These are phyloP conservation scores for Zingel zingel DNA, from an alignment of 2,113 vertebrate genomes.

Conservation along the genomic window DNA sequence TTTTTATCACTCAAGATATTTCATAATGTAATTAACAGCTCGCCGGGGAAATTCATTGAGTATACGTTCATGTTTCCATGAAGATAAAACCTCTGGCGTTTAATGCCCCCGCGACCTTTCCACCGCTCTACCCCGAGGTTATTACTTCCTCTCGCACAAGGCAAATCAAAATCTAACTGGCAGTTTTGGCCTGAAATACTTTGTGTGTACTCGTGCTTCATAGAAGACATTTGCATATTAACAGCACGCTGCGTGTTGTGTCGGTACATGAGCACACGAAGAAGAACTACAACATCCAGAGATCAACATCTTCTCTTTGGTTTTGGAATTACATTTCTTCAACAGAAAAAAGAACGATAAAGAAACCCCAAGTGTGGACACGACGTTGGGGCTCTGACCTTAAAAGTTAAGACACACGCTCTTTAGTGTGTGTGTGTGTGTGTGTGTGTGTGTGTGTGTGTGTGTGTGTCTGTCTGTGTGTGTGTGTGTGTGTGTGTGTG, in stretches of 20 bases:
- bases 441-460: neutral
- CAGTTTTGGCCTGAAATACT: no score
- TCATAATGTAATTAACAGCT: constrained; percentile 27
- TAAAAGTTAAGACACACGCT: constrained; percentile 26
- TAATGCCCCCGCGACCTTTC: constrained; percentile 46
- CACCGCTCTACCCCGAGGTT: constrained; percentile 1
- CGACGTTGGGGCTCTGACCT: neutral
- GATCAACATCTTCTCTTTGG: neutral
- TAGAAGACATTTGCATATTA: neutral
- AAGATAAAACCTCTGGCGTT: constrained; percentile 18
- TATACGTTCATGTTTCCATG: constrained; percentile 7
- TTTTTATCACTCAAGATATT: constrained; percentile 2
- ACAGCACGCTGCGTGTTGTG: neutral
- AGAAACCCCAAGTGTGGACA: neutral
- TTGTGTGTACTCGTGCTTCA: neutral
- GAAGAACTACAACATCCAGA: neutral
- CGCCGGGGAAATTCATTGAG: neutral
- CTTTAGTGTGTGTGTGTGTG: constrained; percentile 25
- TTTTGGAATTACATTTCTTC: no score
- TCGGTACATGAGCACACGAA: neutral
- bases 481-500: neutral
- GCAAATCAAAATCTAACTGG: neutral
- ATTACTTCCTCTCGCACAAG: neutral
- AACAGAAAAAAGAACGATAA: no score
- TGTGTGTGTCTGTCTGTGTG: constrained; percentile 8